Evolutionary conservation across 2,888 invertebrate species (phyloP).

Genomic region (Corbicula japonica): DNA sequence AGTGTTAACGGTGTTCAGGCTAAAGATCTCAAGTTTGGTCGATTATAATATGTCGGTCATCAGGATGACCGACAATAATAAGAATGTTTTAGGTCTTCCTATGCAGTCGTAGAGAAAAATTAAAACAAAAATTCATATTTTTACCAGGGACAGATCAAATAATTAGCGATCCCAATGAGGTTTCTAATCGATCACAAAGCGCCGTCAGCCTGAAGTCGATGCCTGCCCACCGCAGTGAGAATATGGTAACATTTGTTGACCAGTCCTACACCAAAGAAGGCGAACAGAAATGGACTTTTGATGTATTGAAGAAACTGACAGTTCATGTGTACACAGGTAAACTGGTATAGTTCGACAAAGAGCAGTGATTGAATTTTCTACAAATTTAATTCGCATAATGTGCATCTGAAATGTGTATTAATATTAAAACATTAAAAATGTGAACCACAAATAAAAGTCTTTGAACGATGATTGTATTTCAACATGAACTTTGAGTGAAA

Average conservation of each 20-base stretch:
- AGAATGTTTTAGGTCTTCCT: too few species aligned
- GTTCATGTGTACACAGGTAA: slow-evolving; percentile 66
- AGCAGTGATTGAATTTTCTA: not conserved
- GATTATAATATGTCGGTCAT: too few species aligned
- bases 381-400: not conserved
- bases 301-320: slow-evolving; percentile 48
- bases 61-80: too few species aligned
- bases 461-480: not conserved
- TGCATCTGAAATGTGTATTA: too few species aligned
- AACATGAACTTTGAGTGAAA: not conserved
- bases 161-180: slow-evolving; percentile 18
- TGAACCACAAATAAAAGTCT: not conserved
- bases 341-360: too few species aligned
- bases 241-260: slow-evolving; percentile 61
- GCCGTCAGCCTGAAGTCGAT: slow-evolving; percentile 50
- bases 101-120: too few species aligned
- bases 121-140: too few species aligned
- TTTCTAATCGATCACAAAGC: slow-evolving; percentile 49
- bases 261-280: slow-evolving; percentile 58
- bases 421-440: too few species aligned
- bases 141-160: slow-evolving; percentile 9
- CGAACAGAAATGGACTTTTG: slow-evolving; percentile 61
- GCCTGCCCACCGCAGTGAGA: slow-evolving; percentile 57
- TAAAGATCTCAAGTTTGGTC: too few species aligned
- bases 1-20: too few species aligned